Percentiles rank a stretch among this genome's conserved stretches.
These are phyloP conservation scores for Euwallacea fornicatus DNA, from an alignment of 1,140 invertebrate genomes.

Conservation along the genomic window DNA sequence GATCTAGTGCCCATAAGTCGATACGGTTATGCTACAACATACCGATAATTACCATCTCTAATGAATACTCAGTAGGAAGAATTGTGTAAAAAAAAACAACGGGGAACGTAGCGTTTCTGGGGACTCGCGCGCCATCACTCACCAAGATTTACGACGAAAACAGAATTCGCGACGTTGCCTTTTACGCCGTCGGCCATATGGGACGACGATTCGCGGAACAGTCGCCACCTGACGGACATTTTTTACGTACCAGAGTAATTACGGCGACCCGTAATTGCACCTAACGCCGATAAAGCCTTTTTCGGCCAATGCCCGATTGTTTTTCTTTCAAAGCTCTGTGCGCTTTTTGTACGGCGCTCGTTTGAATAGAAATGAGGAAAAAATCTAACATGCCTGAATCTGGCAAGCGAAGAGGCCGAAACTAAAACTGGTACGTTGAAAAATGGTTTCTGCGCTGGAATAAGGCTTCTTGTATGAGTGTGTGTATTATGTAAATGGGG, in stretches of 20 bases:
- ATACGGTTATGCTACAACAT: too few relatives aligned
- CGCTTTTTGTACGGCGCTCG: too few relatives aligned
- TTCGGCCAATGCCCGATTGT: constrained; percentile 4
- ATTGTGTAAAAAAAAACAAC: neutral
- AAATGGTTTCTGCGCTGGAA: too few relatives aligned
- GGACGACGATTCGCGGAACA: constrained; percentile 5
- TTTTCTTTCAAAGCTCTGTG: neutral
- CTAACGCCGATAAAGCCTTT: constrained; percentile 8
- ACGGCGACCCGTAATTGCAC: neutral
- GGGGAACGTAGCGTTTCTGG: neutral
- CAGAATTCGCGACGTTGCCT: constrained; percentile 2
- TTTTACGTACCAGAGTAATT: neutral
- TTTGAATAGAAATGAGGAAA: too few relatives aligned
- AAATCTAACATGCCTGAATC: too few relatives aligned
- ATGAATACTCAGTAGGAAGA: too few relatives aligned
- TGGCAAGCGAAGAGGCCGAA: too few relatives aligned
- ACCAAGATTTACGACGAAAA: constrained; percentile 13
- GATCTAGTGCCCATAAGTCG: too few relatives aligned
- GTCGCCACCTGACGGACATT: constrained; percentile 9
- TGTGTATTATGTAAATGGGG: constrained; percentile 32
- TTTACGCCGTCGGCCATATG: constrained; percentile 10
- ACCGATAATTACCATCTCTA: too few relatives aligned
- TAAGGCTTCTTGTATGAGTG: neutral
- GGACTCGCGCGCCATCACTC: neutral
- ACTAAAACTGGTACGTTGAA: too few relatives aligned